Evolutionary conservation across 2,113 vertebrate genomes (phyloP), one percentile per base, ranked within the genome.

Genomic region (Xyrauchen texanus): DNA sequence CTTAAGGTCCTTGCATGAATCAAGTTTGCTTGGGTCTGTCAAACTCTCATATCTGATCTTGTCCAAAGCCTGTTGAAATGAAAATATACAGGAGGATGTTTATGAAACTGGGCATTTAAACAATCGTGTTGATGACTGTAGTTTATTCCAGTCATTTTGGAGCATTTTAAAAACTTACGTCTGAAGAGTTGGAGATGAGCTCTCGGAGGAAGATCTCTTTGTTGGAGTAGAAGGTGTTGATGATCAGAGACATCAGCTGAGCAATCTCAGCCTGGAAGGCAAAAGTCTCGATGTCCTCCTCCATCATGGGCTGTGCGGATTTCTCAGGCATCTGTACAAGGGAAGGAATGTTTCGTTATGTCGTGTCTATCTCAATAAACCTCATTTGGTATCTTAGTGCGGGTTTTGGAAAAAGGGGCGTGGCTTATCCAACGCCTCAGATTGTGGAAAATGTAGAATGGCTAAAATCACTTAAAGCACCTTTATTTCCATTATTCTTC

Each of bases 261-360:
- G 93, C 93, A 9, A 94, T 94, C 89, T 94, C 93, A 87, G 93
- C 93, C 90, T 94, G 93, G 75, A 94, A 94, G 45, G 93, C 93
- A 76, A 94, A 94, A 63, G 93, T 94, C 88, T 94, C 93, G 0
- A 83, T 79, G 51, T 93, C 93, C 34, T 94, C 93, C 85, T 93
- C 93, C 93, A 94, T 93, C 16, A 76, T 44, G n/a, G 86, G 81
- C 81, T 91, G 88, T 49, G 87, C 86, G 0, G 84, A 81, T 58
- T 86, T 83, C 83, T 94, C 93, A 64, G 92, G 92, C 93, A 94
- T 94, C 93, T 94, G 68, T 16, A 34, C 16, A 15, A 66, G 57
- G n/a, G 4, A 76, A 72, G 6, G 15, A 45, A 71, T 16, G 21
- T 34, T 34, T 34, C 1, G 21, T 34, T 34, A 1, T 34, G 21